Base-by-base conservation (phyloP, 2,888 invertebrate genomes). In the Leucoma salicis region DNA sequence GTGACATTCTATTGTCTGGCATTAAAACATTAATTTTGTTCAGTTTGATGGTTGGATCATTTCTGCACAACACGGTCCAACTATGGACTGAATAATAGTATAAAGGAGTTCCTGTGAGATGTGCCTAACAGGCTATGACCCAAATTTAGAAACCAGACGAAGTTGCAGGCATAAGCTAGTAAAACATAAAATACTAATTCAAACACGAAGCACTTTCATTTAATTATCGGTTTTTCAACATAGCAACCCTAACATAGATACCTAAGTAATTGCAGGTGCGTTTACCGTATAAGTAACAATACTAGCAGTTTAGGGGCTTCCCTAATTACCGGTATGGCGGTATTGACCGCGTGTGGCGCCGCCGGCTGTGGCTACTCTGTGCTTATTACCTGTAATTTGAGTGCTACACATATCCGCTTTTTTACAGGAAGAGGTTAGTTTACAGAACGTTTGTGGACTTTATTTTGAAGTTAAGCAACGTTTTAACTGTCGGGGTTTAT, bases 281-380 rank as follows among this genome's bases (percentile, higher is more conserved):
- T 24, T 18, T 37, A 34, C 18, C 31, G 7, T 10, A 44, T 27
- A n/a, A 7, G 37, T 14, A 28, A 44, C 50, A 48, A 16, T 39
- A 39, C 44, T 42, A 34, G 42, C 57, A 54, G 34, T 44, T 35
- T 1, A 10, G 16, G 53, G 50, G 63, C 50, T 65, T 62, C 63
- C 57, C 46, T 59, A 54, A 63, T 63, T 55, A 57, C 52, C 42
- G 39, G 46, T 41, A 14, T 13, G 8, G 3, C 39, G 14, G 29
- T 27, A 36, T 42, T 50, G 50, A 47, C 45, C 44, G 44, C 42
- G 11, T 37, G 31, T 27, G 37, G 50, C 36, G 42, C 33, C 36
- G 42, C 21, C 36, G 1, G 32, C 27, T 27, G n/a, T n/a, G n/a
- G 27, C 10, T 27, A 27, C 4, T 10, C 11, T n/a, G 11, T 27